Evolutionary conservation across 1,140 invertebrate genomes (phyloP).

Genomic region (Cherax destructor): DNA sequence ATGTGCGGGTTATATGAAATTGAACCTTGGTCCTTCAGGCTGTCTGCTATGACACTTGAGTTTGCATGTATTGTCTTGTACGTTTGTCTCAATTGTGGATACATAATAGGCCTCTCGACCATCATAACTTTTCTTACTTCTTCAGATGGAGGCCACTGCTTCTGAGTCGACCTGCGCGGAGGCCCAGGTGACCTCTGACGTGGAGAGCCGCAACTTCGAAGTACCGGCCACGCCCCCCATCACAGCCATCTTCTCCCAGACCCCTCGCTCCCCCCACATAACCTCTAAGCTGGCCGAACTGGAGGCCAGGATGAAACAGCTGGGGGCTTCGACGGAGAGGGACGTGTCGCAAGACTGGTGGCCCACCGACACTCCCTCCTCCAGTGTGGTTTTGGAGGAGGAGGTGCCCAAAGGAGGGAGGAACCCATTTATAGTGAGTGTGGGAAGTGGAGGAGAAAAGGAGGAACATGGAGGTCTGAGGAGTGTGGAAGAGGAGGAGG

Average conservation of each 20-base stretch:
- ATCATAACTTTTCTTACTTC: background rate
- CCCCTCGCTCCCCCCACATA: conserved; percentile 44
- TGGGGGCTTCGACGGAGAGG: conserved; percentile 7
- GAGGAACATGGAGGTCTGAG: background rate
- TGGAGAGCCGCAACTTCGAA: background rate
- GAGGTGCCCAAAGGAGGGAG: background rate
- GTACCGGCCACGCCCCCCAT: conserved; percentile 59
- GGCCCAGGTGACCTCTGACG: background rate
- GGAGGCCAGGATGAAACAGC: conserved; percentile 39
- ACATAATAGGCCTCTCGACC: background rate
- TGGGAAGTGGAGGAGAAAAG: background rate
- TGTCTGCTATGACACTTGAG: no score
- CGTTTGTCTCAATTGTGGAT: no score
- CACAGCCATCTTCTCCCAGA: conserved; percentile 39
- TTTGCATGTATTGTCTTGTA: no score
- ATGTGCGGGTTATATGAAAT: no score
- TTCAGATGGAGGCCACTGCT: background rate
- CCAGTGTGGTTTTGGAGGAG: background rate
- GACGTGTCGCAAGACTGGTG: conserved; percentile 46
- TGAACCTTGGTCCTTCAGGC: no score
- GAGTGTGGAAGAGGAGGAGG: conserved; percentile 12
- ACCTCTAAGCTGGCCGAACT: conserved; percentile 46
- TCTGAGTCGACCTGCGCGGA: background rate
- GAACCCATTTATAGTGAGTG: conserved; percentile 18
- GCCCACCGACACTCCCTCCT: conserved; percentile 18